These are phyloP conservation scores for Torymus texanus DNA, from an alignment of 2,888 invertebrate genomes.

Conservation along the genomic window DNA sequence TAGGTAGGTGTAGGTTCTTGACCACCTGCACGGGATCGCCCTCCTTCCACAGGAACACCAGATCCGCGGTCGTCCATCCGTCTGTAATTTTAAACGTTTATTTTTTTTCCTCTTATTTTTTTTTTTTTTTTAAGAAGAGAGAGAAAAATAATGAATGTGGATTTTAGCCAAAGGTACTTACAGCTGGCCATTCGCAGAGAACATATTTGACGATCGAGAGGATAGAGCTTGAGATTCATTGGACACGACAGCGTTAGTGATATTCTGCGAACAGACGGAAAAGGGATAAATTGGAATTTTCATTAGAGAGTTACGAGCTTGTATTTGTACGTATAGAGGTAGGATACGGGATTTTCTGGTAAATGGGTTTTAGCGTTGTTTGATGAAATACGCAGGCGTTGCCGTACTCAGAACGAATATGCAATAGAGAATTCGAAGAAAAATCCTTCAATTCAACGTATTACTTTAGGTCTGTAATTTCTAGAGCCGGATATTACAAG, in stretches of 20 bases:
- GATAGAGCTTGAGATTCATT: constrained; percentile 98
- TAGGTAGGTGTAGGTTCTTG: constrained; percentile 93
- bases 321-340: neutral
- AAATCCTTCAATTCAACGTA: too few relatives aligned
- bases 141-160: neutral
- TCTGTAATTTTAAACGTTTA: constrained; percentile 78
- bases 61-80: constrained; percentile 97
- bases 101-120: too few relatives aligned
- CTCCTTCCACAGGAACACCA: constrained; percentile 97
- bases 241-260: constrained; percentile 97
- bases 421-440: too few relatives aligned
- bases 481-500: too few relatives aligned
- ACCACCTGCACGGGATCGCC: constrained; percentile 97
- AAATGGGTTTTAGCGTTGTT: too few relatives aligned
- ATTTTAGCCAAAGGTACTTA: constrained; percentile 79
- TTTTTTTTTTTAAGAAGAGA: too few relatives aligned
- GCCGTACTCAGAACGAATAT: too few relatives aligned
- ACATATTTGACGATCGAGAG: constrained; percentile 96
- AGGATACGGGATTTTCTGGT: neutral
- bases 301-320: neutral
- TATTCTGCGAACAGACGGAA: constrained; percentile 80
- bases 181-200: constrained; percentile 97
- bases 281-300: constrained; percentile 11
- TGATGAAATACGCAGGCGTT: too few relatives aligned
- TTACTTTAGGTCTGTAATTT: too few relatives aligned